Evolutionary conservation across 2,888 invertebrate genomes (phyloP), one percentile per base, ranked within the genome.

Genomic region (Drosophila mimica): DNA sequence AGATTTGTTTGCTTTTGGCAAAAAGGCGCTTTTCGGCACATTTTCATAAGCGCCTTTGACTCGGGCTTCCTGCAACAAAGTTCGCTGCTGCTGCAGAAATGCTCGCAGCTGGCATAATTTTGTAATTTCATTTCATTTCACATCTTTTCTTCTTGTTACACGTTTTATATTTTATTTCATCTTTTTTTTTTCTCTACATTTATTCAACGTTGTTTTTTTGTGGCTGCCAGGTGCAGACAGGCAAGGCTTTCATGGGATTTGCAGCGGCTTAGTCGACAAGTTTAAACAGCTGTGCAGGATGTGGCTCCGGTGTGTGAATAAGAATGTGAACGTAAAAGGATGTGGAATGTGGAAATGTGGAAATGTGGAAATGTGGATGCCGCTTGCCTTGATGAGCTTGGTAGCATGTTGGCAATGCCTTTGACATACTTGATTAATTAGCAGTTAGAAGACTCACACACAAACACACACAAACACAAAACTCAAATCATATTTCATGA

Each of bases 41-140:
- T 79, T 77, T 77, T 79, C 75, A 75, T 77, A 77, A 77, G 77
- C 77, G 77, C 75, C 64, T 66, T 74, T 76, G 79, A 78, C 75
- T 76, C 69, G 59, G 62, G 43, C 52, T 53, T 58, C 49, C 59
- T 56, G 51, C 59, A 63, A 69, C 28, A 38, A 63, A 64, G 69
- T 60, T 76, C 56, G 34, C 53, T 11, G 53, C 63, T 11, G 53
- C 63, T 79, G 64, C 51, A 60, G 64, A 73, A 25, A 76, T 70
- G 66, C 66, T 62, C 67, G 66, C 89, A 85, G 82, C 89, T 85
- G 84, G 88, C 84, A 85, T 85, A 89, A 89, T 89, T 89, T 82
- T 84, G 84, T 84, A 84, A 84, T 89, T 85, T 85, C 75, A 70
- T 89, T 87, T 79, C 70, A 77, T 73, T 84, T 68, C 63, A 61